Percentiles rank a stretch among this genome's conserved stretches.
phyloP scores from a whole-genome alignment of 2,113 vertebrate genomes.

The Butorides virescens region DNA sequence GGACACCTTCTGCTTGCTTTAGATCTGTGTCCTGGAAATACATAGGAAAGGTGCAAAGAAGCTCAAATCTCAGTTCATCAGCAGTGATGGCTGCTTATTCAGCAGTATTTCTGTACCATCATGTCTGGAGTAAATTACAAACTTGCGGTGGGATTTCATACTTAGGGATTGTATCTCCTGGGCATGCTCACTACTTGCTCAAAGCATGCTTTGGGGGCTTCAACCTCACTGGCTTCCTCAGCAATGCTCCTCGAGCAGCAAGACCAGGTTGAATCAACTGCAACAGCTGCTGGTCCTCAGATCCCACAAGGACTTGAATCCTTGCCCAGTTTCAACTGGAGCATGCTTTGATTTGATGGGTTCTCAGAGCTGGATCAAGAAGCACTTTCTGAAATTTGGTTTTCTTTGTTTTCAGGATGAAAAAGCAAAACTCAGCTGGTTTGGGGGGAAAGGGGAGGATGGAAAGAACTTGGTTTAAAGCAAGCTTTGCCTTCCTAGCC shows the following conservation, averaged over 20 bases:
- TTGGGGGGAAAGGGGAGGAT: not conserved
- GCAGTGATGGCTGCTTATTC: not conserved
- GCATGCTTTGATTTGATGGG: not conserved
- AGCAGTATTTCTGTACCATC: not conserved
- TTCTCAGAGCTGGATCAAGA: not conserved
- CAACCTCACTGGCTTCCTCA: not conserved
- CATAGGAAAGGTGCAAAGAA: not conserved
- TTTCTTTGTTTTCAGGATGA: not conserved
- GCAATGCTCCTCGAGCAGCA: not conserved
- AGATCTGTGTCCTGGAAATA: not conserved
- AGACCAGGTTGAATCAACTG: not conserved
- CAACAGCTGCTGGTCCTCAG: not conserved
- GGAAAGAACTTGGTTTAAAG: not conserved
- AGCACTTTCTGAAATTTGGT: not conserved
- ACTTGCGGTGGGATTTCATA: not conserved
- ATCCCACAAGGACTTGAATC: not conserved
- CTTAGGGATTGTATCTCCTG: not conserved
- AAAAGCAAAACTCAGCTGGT: not conserved
- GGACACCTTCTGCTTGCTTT: not conserved
- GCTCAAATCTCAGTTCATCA: not conserved
- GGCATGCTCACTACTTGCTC: not conserved
- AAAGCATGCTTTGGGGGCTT: not conserved
- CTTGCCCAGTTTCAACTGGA: not conserved
- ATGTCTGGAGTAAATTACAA: not conserved
- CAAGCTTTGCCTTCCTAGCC: not conserved